Conservation (phyloP, 2,888 invertebrate genomes). For the Tipula lateralis region DNA sequence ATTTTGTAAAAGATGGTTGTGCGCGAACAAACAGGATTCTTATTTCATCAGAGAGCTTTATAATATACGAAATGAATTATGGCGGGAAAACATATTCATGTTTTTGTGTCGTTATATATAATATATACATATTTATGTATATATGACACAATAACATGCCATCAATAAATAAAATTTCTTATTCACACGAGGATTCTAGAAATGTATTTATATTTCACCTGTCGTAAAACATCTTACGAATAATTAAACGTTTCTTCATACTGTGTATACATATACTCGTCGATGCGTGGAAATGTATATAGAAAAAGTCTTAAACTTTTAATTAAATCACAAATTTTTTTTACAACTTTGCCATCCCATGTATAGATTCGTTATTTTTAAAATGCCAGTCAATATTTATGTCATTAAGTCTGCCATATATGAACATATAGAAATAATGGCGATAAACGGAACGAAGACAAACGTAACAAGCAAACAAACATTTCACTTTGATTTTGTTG, state of each 20-base stretch:
- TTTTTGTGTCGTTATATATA: neutral
- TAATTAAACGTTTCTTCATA: neutral
- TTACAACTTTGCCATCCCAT: neutral
- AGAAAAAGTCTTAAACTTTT: neutral
- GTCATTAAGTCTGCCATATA: conserved; percentile 15
- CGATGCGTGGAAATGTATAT: neutral
- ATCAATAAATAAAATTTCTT: neutral
- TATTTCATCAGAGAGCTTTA: neutral
- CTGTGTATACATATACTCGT: neutral
- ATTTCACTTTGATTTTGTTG: neutral
- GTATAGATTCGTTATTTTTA: neutral
- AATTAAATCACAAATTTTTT: neutral
- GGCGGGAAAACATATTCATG: neutral
- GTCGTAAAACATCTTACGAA: neutral
- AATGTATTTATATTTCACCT: neutral
- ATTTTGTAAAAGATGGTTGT: neutral
- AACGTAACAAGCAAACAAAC: neutral
- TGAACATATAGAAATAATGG: neutral
- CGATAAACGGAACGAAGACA: neutral
- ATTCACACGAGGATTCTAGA: neutral
- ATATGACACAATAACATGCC: neutral
- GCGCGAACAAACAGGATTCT: neutral
- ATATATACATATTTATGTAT: too few relatives aligned
- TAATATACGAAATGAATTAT: neutral
- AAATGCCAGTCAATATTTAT: neutral